Percentiles rank a stretch among this genome's conserved stretches.
These are phyloP conservation scores for Gymnorhina tibicen DNA, from an alignment of 2,113 vertebrate species.

Conservation along the genomic window DNA sequence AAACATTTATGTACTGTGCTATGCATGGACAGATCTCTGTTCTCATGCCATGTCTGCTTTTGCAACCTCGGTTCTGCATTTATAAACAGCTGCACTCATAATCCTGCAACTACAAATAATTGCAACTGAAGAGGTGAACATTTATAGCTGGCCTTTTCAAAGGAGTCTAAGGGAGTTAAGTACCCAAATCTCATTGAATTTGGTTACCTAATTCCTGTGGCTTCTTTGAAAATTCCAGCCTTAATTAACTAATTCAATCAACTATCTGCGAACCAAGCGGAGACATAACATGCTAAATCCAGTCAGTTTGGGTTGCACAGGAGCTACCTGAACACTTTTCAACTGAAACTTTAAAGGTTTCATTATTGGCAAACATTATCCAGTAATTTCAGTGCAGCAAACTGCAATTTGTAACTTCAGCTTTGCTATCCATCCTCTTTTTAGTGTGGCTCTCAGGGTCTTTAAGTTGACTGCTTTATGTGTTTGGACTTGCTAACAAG, in stretches of 20 bases:
- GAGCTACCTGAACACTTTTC: background rate
- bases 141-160: slow-evolving; percentile 47
- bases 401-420: background rate
- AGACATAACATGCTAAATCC: background rate
- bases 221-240: slow-evolving; percentile 50
- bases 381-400: background rate
- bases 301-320: background rate
- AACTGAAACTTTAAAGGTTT: background rate
- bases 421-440: background rate
- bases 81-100: slow-evolving; percentile 33
- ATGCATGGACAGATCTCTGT: slow-evolving; percentile 31
- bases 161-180: slow-evolving; percentile 13
- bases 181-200: slow-evolving; percentile 27
- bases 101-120: slow-evolving; percentile 31
- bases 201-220: slow-evolving; percentile 55
- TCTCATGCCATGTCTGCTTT: slow-evolving; percentile 50
- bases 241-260: slow-evolving; percentile 44
- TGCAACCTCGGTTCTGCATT: slow-evolving; percentile 22
- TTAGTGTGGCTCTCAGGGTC: background rate
- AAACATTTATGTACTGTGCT: background rate
- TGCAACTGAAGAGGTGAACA: slow-evolving; percentile 2
- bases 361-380: background rate
- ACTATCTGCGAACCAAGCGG: background rate
- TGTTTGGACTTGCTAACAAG: background rate
- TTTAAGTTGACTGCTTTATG: background rate